Base-by-base conservation (phyloP, 1,140 invertebrate genomes). In the Drosophila tani region DNA sequence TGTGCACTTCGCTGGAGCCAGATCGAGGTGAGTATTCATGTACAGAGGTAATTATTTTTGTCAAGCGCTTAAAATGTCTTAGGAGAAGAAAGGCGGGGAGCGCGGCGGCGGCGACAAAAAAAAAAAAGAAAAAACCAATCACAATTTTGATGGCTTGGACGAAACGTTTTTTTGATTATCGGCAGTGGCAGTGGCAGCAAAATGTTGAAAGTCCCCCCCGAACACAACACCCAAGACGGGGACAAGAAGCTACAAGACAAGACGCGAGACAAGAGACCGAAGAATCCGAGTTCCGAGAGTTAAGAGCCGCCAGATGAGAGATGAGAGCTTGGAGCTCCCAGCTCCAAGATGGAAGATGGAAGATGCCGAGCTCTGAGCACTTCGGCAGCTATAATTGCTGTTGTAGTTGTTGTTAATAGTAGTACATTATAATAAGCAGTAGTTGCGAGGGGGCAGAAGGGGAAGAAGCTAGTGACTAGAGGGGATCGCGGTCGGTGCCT, bases 21-120 rank as follows among this genome's bases (percentile, higher is more conserved):
- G 45, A 53, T 68, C 24, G 69, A 38, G 49, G 64, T 67, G 53
- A 51, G 74, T 82, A 59, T 82, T 62, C 74, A 63, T 73, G 80
- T 81, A 73, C 60, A 60, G 73, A 65, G 80, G 80, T 88, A 88
- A 87, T 87, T 88, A 88, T 88, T 86, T 86, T 86, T 86, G 83
- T 86, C 83, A 86, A 86, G 74, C 83, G 63, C 75, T 75, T 81
- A 78, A 84, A 81, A 79, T 66, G 75, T 70, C 71, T 80, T 75
- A 71, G 77, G 63, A 58, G 53, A 62, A 46, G 56, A 41, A 29
- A 27, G 35, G 12, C 35, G 51, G 21, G 35, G 15, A 7, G 11
- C 14, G 21, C 40, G 68, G 29, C 6, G 27, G 27, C 27, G 5
- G 21, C 21, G 21, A 3, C 21, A 2, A 21, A 21, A 21, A 21